These are phyloP conservation scores for Uromys caudimaculatus DNA, from an alignment of 2,797 vertebrate genomes.

Conservation along the genomic window DNA sequence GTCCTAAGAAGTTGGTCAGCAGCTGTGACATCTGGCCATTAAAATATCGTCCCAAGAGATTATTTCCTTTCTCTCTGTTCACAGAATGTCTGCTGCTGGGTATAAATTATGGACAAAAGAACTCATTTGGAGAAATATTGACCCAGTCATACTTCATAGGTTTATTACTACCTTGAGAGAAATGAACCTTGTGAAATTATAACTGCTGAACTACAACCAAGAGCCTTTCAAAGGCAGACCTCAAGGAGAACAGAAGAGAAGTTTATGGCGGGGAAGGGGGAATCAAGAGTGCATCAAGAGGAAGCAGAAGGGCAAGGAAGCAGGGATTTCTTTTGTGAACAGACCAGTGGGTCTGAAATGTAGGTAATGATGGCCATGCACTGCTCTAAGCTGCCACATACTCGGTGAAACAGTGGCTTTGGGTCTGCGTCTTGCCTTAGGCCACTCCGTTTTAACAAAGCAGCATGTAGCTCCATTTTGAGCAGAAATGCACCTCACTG, in stretches of 20 bases:
- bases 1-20: constrained; percentile 45
- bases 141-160: constrained; percentile 75
- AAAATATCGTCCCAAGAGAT: constrained; percentile 71
- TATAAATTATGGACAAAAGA: constrained; percentile 78
- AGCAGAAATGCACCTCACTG: background rate
- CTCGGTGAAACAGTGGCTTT: background rate
- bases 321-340: background rate
- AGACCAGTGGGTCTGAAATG: background rate
- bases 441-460: background rate
- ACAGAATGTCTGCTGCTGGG: constrained; percentile 60
- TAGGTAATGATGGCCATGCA: background rate
- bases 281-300: background rate
- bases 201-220: constrained; percentile 71
- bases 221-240: constrained; percentile 73
- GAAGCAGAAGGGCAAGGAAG: constrained; percentile 1
- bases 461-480: background rate
- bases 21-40: constrained; percentile 62
- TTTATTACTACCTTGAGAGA: constrained; percentile 80
- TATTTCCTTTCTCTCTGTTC: constrained; percentile 72
- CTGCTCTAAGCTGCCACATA: background rate
- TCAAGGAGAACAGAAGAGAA: constrained; percentile 66
- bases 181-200: constrained; percentile 79
- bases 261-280: background rate
- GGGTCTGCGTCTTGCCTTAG: background rate
- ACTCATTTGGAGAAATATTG: constrained; percentile 78